Percentiles rank a stretch among this genome's conserved stretches.
Conservation (phyloP, 2,888 invertebrate genomes). For the Hypolimnas misippus region DNA sequence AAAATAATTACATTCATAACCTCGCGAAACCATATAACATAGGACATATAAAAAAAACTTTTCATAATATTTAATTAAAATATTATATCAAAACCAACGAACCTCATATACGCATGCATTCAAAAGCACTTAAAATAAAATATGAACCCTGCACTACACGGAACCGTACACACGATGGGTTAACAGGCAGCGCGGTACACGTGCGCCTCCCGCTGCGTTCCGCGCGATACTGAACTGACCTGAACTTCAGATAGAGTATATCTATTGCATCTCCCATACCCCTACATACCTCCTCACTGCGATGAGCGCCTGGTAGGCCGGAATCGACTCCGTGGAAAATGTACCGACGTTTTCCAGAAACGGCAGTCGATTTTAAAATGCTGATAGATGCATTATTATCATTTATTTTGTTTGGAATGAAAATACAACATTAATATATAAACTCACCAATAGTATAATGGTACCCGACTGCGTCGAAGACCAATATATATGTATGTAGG, state of each 20-base stretch:
- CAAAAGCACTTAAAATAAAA: constrained; percentile 42
- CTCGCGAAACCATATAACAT: too few species aligned
- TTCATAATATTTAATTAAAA: constrained; percentile 5
- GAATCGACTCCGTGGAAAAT: constrained; percentile 47
- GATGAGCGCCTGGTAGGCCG: constrained; percentile 64
- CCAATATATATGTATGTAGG: too few species aligned
- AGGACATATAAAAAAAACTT: too few species aligned
- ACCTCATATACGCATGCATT: constrained; percentile 46
- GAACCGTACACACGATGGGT: constrained; percentile 47
- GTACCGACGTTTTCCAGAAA: constrained; percentile 43
- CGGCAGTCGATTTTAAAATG: constrained; percentile 28
- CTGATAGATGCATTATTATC: background rate
- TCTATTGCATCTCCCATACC: constrained; percentile 63
- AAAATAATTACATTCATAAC: too few species aligned
- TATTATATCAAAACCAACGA: constrained; percentile 42
- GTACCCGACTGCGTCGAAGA: background rate
- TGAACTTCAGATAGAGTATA: constrained; percentile 59
- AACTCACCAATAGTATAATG: too few species aligned
- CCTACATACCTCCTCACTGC: constrained; percentile 53
- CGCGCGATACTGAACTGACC: constrained; percentile 66
- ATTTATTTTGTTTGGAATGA: background rate
- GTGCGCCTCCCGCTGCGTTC: constrained; percentile 61
- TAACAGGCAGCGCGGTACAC: constrained; percentile 46
- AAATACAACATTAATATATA: too few species aligned
- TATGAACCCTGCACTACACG: constrained; percentile 45